phyloP scores from a whole-genome alignment of 2,888 invertebrate genomes.

The Embidobia sp. region DNA sequence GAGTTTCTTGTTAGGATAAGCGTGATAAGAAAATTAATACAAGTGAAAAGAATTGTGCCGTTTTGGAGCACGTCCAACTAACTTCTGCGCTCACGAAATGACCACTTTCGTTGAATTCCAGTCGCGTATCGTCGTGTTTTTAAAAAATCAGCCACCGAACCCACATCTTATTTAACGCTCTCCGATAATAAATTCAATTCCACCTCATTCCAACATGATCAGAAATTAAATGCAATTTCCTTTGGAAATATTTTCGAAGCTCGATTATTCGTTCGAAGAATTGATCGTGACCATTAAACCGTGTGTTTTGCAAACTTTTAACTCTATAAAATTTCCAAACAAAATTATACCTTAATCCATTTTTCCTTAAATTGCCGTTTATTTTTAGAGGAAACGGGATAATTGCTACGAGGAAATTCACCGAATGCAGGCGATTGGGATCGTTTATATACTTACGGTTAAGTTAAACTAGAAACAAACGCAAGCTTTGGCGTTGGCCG shows the following conservation, averaged over 20 bases:
- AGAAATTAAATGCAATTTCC: conserved; percentile 17
- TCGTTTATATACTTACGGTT: no score
- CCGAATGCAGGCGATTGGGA: no score
- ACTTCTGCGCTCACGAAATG: conserved; percentile 43
- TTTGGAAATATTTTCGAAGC: conserved; percentile 16
- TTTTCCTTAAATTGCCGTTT: no score
- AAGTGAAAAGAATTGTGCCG: conserved; percentile 57
- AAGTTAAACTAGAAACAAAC: no score
- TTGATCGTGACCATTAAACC: no score
- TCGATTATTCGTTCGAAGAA: no score
- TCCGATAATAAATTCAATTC: conserved; percentile 30
- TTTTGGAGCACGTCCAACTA: conserved; percentile 48
- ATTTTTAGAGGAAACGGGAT: no score
- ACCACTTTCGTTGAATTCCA: conserved; percentile 57
- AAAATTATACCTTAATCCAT: no score
- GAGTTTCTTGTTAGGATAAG: conserved; percentile 61
- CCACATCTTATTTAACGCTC: conserved; percentile 31
- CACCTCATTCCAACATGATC: conserved; percentile 18
- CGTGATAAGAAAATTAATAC: conserved; percentile 65
- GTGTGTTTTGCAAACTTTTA: no score
- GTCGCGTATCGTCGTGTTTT: conserved; percentile 52
- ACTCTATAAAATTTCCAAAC: no score
- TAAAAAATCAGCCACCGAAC: conserved; percentile 41
- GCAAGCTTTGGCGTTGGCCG: no score
- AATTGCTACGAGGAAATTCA: no score